These are phyloP conservation scores for Odontamblyopus rebecca DNA, from an alignment of 2,797 vertebrate species.

Conservation along the genomic window DNA sequence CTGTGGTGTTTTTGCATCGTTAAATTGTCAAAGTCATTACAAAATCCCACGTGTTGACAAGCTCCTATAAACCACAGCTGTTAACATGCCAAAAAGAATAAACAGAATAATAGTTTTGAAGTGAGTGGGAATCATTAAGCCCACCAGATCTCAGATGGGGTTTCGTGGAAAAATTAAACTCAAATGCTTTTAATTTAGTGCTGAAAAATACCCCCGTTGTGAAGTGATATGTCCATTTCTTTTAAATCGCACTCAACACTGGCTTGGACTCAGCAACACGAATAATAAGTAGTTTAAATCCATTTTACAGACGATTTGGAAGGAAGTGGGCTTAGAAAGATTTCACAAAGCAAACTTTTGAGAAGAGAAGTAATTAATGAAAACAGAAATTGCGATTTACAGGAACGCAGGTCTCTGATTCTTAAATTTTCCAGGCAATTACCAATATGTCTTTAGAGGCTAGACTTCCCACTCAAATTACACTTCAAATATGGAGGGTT, in stretches of 20 bases:
- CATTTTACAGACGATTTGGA: constrained; percentile 2
- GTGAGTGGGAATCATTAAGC: neutral
- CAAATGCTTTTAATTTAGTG: constrained; percentile 16
- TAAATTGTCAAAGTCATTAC: neutral
- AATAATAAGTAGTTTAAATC: neutral
- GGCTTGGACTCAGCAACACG: neutral
- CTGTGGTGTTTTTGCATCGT: neutral
- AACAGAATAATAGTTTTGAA: neutral
- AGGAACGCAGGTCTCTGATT: neutral
- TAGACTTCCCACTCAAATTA: neutral
- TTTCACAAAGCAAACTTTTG: constrained; percentile 4
- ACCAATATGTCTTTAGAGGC: neutral
- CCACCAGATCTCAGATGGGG: neutral
- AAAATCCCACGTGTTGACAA: neutral
- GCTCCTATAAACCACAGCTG: neutral
- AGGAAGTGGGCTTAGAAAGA: neutral
- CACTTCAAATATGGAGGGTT: neutral
- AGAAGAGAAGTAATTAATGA: constrained; percentile 3
- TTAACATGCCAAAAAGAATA: neutral
- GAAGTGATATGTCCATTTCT: neutral
- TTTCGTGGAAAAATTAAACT: constrained; percentile 16
- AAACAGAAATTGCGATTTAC: neutral
- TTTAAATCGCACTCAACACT: neutral
- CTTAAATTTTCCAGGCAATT: neutral
- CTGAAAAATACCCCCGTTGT: constrained; percentile 15